Conservation (phyloP, 1,140 invertebrate species). For the Orchestia grillus region DNA sequence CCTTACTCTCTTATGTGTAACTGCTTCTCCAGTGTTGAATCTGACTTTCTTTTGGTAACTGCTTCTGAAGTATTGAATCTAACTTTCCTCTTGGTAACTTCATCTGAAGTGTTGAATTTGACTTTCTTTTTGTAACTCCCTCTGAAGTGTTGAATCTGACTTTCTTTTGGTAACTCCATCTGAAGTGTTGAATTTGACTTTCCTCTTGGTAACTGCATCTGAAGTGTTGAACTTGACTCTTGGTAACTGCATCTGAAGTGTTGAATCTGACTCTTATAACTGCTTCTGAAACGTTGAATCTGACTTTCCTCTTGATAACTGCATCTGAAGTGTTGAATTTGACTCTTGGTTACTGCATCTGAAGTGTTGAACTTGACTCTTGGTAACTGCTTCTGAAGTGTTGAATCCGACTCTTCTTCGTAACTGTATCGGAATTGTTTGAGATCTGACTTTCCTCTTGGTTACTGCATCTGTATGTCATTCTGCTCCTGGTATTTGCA, state of each 20-base stretch:
- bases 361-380: not conserved
- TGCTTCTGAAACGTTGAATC: not conserved
- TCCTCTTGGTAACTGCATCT: not conserved
- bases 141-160: not conserved
- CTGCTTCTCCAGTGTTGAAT: not conserved
- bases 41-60: not conserved
- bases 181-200: not conserved
- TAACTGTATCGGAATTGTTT: not conserved
- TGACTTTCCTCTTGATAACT: not conserved
- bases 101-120: no score
- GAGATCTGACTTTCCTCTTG: not conserved
- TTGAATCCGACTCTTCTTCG: not conserved
- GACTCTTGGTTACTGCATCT: not conserved
- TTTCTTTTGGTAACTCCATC: not conserved
- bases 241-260: no score
- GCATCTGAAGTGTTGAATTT: not conserved
- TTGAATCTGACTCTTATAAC: no score
- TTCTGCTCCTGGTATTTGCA: not conserved
- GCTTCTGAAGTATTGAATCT: no score
- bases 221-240: not conserved
- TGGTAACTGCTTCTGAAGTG: no score
- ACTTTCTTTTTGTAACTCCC: no score
- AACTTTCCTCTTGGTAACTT: no score
- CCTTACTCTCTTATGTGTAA: not conserved
- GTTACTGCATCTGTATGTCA: not conserved